These are phyloP conservation scores for Promerops cafer DNA, from an alignment of 2,113 vertebrate genomes.

Conservation along the genomic window DNA sequence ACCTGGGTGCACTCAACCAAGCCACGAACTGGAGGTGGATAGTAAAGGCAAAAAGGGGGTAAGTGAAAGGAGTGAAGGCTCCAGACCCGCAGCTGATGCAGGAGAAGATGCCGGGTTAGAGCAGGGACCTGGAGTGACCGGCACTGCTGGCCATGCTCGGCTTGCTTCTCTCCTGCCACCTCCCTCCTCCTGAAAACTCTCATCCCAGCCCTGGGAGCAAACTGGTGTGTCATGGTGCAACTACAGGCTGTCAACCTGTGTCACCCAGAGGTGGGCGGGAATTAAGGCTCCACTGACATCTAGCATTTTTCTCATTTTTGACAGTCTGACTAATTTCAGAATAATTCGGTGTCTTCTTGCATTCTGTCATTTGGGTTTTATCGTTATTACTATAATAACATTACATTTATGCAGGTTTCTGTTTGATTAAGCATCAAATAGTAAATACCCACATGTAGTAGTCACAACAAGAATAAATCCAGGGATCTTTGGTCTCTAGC, in stretches of 20 bases:
- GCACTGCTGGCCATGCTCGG: accelerated
- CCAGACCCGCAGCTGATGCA: neutral
- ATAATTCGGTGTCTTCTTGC: neutral
- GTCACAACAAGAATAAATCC: neutral
- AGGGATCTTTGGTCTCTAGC: neutral
- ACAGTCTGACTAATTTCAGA: conserved; percentile 17
- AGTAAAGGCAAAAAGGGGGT: neutral
- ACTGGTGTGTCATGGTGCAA: neutral
- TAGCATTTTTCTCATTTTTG: conserved; percentile 43
- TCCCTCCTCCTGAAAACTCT: neutral
- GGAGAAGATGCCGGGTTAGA: accelerated
- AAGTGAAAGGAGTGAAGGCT: neutral
- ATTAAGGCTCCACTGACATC: neutral
- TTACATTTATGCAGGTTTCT: neutral
- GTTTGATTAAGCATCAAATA: neutral
- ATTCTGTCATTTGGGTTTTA: neutral
- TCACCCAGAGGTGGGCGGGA: neutral
- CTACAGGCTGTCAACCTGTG: neutral
- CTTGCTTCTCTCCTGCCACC: neutral
- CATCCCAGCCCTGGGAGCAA: neutral
- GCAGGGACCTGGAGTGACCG: neutral
- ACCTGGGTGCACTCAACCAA: neutral
- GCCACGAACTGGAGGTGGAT: accelerated
- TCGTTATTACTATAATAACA: conserved; percentile 18
- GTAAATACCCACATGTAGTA: neutral